A percentile compares a stretch with the other conserved stretches of the same genome.
phyloP scores from a whole-genome alignment of 2,888 invertebrate genomes.

The Heliconius cydno region DNA sequence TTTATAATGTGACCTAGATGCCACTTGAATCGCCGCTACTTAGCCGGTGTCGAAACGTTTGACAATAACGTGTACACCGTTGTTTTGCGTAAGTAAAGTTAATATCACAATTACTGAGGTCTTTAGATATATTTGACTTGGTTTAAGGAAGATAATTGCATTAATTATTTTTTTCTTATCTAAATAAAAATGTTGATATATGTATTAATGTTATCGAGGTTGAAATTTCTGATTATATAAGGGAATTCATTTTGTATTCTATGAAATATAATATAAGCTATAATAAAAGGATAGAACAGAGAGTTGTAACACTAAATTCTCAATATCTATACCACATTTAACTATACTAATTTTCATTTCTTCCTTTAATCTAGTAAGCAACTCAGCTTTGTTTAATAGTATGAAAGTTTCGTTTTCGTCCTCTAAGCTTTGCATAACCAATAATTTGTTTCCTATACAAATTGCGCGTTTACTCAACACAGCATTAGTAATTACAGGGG shows the following conservation, averaged over 20 bases:
- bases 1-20: conserved; percentile 74
- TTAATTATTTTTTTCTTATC: not conserved
- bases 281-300: not conserved
- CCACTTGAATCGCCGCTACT: conserved; percentile 59
- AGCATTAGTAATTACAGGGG: conserved; percentile 38
- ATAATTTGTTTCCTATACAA: conserved; percentile 42
- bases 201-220: not conserved
- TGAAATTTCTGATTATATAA: too few species aligned
- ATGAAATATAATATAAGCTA: not conserved
- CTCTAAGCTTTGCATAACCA: conserved; percentile 40
- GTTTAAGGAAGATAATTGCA: not conserved
- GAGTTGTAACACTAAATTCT: not conserved
- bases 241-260: too few species aligned
- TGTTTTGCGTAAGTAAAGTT: conserved; percentile 64
- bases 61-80: conserved; percentile 69
- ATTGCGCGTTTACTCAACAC: conserved; percentile 43
- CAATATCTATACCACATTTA: not conserved
- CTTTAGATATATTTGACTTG: conserved; percentile 13
- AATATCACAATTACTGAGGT: conserved; percentile 37
- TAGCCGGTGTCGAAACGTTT: conserved; percentile 63
- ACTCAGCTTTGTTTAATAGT: conserved; percentile 1
- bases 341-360: not conserved
- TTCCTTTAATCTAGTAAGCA: not conserved
- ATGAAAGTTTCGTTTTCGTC: conserved; percentile 38
- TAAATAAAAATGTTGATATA: too few species aligned